phyloP scores from a whole-genome alignment of 2,888 invertebrate species.

The Limnephilus marmoratus region DNA sequence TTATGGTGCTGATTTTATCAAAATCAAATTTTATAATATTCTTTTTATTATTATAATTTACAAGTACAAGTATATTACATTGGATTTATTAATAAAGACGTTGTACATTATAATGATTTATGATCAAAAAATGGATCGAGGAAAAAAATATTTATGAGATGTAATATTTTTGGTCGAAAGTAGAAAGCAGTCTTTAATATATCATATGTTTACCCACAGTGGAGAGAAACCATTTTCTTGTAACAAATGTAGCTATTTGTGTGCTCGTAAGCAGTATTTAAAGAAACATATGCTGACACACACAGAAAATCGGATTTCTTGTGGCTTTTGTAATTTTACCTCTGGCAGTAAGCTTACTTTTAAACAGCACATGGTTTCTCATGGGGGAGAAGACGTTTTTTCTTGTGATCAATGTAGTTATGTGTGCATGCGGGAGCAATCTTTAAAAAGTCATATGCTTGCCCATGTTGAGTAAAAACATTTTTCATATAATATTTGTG shows the following conservation, averaged over 20 bases:
- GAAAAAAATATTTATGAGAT: no score
- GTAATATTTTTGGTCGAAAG: no score
- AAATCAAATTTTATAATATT: no score
- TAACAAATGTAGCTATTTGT: not conserved
- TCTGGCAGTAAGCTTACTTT: not conserved
- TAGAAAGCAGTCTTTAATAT: not conserved
- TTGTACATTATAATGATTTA: no score
- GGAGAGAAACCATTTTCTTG: conserved; percentile 17
- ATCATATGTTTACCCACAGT: not conserved
- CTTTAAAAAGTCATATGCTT: not conserved
- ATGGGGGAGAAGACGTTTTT: not conserved
- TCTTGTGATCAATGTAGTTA: not conserved
- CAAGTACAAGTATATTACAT: no score
- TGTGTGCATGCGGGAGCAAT: not conserved
- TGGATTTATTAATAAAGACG: no score
- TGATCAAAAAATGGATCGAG: no score
- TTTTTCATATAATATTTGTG: not conserved
- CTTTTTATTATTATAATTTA: no score
- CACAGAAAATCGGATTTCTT: not conserved
- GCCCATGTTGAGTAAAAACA: not conserved
- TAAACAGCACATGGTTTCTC: not conserved
- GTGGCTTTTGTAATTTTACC: not conserved
- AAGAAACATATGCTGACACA: not conserved
- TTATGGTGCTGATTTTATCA: no score
- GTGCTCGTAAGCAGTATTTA: not conserved